Evolutionary conservation across 2,888 invertebrate genomes (phyloP).

Genomic region (Myathropa florea): DNA sequence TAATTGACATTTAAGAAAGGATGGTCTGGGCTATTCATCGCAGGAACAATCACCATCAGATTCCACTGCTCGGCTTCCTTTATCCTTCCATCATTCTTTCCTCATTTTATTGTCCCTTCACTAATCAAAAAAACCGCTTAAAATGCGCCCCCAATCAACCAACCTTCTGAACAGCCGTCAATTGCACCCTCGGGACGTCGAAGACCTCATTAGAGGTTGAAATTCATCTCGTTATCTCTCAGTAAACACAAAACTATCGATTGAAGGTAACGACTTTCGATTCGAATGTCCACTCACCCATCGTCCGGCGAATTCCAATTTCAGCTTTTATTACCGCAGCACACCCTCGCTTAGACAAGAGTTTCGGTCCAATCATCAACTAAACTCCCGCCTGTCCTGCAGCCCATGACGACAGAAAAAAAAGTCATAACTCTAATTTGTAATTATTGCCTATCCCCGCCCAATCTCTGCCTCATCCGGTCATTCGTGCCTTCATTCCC

Average conservation of each 20-base stretch:
- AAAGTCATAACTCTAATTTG: constrained; percentile 46
- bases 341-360: background rate
- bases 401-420: background rate
- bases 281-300: background rate
- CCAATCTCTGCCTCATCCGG: background rate
- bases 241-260: background rate
- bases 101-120: background rate
- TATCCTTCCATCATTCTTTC: background rate
- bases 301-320: background rate
- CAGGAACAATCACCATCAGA: too few species aligned
- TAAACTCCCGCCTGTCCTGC: too few species aligned
- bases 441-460: constrained; percentile 32
- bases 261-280: background rate
- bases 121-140: background rate
- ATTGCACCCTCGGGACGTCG: background rate
- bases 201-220: background rate
- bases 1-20: too few species aligned
- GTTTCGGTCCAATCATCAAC: background rate
- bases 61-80: too few species aligned
- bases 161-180: background rate
- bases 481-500: background rate
- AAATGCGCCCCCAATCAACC: background rate
- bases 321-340: background rate
- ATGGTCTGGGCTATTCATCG: too few species aligned
- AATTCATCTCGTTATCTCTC: background rate